Conservation (phyloP, 2,888 invertebrate genomes). For the Chymomyza fuscimana region DNA sequence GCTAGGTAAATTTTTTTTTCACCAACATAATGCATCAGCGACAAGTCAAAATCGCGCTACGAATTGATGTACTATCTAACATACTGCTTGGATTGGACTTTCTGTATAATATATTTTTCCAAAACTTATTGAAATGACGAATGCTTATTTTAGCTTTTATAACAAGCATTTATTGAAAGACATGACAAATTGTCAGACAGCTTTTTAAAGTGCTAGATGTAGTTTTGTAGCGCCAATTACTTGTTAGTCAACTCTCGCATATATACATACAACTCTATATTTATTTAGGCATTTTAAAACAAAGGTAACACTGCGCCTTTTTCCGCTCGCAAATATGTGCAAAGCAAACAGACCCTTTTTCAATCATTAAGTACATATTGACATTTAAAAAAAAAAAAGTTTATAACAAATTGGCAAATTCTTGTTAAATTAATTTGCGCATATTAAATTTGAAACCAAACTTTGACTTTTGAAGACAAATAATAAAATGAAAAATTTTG, state of each 20-base stretch:
- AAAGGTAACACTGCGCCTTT: not conserved
- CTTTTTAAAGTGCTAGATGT: too few species aligned
- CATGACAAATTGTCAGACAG: too few species aligned
- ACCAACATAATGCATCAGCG: too few species aligned
- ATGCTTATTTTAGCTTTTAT: too few species aligned
- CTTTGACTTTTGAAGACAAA: slow-evolving; percentile 1
- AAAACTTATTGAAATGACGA: too few species aligned
- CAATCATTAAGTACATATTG: not conserved
- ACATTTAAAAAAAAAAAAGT: not conserved
- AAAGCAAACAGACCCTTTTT: not conserved
- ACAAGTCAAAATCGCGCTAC: too few species aligned
- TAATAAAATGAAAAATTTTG: slow-evolving; percentile 5
- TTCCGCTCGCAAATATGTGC: not conserved
- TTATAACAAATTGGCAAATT: not conserved
- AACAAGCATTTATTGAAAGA: too few species aligned
- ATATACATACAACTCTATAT: not conserved
- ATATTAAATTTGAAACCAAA: not conserved
- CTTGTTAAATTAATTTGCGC: not conserved
- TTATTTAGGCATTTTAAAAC: not conserved
- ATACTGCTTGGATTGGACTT: too few species aligned
- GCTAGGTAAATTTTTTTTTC: too few species aligned
- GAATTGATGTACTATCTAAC: too few species aligned
- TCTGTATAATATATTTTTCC: too few species aligned
- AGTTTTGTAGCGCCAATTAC: too few species aligned
- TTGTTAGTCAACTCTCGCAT: not conserved